Conservation (phyloP, 2,797 vertebrate species). For the Hemitrygon akajei region DNA sequence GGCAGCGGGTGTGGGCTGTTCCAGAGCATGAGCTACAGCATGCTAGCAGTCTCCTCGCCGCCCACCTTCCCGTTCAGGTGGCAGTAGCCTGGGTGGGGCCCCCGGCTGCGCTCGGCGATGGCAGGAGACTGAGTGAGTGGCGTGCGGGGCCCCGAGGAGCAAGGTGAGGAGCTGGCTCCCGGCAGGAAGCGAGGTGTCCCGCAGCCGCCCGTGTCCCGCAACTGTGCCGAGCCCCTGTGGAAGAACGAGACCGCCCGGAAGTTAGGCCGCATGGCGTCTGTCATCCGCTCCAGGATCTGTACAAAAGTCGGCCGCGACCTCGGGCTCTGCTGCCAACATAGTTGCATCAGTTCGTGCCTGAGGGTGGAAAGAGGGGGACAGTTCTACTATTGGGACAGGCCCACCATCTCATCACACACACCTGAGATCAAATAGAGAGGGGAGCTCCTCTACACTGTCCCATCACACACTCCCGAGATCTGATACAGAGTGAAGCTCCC, state of each 20-base stretch:
- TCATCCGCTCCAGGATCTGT: constrained; percentile 59
- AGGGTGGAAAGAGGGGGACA: too few species aligned
- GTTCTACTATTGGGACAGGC: neutral
- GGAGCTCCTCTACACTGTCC: neutral
- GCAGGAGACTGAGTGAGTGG: neutral
- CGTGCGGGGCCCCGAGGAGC: fast-evolving
- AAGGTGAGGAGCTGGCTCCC: fast-evolving
- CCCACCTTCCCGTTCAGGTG: constrained; percentile 47
- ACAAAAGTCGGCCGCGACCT: constrained; percentile 59
- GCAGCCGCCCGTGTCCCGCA: constrained; percentile 32
- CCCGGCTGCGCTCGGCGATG: neutral
- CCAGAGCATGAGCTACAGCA: neutral
- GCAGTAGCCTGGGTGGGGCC: neutral
- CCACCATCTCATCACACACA: neutral
- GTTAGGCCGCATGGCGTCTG: constrained; percentile 50
- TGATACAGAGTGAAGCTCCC: neutral
- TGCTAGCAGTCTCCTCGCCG: too few species aligned
- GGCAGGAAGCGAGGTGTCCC: neutral
- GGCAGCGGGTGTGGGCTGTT: neutral
- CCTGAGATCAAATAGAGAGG: neutral
- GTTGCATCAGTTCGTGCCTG: constrained; percentile 61
- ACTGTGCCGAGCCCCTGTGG: constrained; percentile 47
- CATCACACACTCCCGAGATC: neutral
- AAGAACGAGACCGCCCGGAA: constrained; percentile 63
- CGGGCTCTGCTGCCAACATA: constrained; percentile 64